These are phyloP conservation scores for Decapterus maruadsi DNA, from an alignment of 2,797 vertebrate species.

Conservation along the genomic window DNA sequence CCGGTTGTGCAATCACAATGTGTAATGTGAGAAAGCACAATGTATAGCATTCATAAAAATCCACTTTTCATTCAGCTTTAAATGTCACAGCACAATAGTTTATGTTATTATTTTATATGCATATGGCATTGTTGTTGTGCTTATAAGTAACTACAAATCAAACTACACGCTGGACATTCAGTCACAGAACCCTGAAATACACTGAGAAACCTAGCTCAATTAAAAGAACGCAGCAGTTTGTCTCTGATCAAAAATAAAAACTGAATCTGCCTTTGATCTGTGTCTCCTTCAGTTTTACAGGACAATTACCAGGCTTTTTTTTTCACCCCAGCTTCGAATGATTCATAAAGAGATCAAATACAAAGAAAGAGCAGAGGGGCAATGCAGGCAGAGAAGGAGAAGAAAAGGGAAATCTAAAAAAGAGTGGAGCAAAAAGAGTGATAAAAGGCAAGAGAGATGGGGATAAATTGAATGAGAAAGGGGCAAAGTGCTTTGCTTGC, in stretches of 20 bases:
- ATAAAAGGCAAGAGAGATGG: conserved; percentile 38
- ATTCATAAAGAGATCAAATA: conserved; percentile 61
- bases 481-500: conserved; percentile 38
- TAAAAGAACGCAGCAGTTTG: conserved; percentile 45
- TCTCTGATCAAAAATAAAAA: conserved; percentile 57
- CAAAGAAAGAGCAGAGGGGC: conserved; percentile 20
- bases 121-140: background rate
- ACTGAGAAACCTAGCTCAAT: conserved; percentile 37
- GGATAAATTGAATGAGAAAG: conserved; percentile 38
- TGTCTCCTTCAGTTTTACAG: conserved; percentile 53
- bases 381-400: background rate
- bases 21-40: background rate
- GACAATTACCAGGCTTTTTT: conserved; percentile 63
- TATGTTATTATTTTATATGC: background rate
- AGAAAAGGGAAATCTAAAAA: conserved; percentile 10
- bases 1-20: background rate
- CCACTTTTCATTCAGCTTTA: background rate
- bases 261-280: conserved; percentile 59
- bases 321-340: conserved; percentile 44
- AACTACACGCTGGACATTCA: conserved; percentile 1
- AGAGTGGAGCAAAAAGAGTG: conserved; percentile 21
- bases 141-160: conserved; percentile 28
- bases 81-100: background rate
- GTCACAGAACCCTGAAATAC: conserved; percentile 2
- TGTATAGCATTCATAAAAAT: too few species aligned